Evolutionary conservation across 2,888 invertebrate species (phyloP), one percentile per base, ranked within the genome.

Genomic region (Pyralis farinalis): DNA sequence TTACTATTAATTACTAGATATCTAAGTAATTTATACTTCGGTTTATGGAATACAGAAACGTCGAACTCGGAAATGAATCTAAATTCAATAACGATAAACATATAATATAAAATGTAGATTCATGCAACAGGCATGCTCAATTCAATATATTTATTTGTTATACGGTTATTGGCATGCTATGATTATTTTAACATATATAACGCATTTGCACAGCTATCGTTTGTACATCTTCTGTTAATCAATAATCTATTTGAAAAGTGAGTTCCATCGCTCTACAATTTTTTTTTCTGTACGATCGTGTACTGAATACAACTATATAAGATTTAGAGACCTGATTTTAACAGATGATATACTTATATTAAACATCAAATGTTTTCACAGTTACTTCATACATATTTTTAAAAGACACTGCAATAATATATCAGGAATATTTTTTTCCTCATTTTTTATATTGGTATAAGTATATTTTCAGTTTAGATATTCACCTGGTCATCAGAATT

Each of bases 401-500:
- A n/a, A 10, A 7, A 36, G 5, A 36, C 16, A 22, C n/a, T n/a
- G n/a, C n/a, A n/a, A 34, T 34, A 36, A 27, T 36, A n/a, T n/a
- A n/a, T 36, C 28, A 36, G 16, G 7, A 21, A 16, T 9, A 16
- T 16, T 42, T 32, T 1, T 4, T 35, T 29, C 42, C 43, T 7
- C 38, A 30, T 47, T 33, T 9, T 37, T 33, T 43, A 43, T 32
- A 36, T 27, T 8, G 6, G 12, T 10, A 20, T 27, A 9, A 10
- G 6, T 27, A 2, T 9, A 31, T 40, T 43, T n/a, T 41, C 34
- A 34, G 43, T 42, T 36, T 40, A 55, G 54, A 76, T 87, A 85
- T 84, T 86, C 90, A 89, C 89, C 88, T 88, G 90, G 73, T 87
- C 85, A 7, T 87, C 87, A 35, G 86, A 83, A 52, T 89, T 82